A percentile compares a stretch with the other conserved stretches of the same genome.
Evolutionary conservation across 2,797 vertebrate species (phyloP).

Genomic region (Pangasius macronema): DNA sequence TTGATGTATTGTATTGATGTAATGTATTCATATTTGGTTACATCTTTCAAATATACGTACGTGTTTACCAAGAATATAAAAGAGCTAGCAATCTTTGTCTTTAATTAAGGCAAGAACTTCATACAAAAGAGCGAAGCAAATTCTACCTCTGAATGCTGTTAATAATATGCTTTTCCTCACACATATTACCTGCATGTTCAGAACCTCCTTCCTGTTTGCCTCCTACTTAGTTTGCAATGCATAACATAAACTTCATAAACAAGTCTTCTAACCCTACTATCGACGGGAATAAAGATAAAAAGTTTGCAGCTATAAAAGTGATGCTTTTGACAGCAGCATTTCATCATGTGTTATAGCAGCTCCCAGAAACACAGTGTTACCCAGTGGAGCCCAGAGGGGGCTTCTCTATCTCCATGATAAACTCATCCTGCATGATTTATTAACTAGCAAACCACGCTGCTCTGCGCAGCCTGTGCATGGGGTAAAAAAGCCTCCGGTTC

Average conservation of each 20-base stretch:
- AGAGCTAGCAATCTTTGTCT: slow-evolving; percentile 67
- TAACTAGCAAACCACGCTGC: slow-evolving; percentile 78
- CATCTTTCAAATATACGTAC: not conserved
- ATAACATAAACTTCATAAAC: slow-evolving; percentile 66
- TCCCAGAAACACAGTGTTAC: slow-evolving; percentile 77
- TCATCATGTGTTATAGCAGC: slow-evolving; percentile 78
- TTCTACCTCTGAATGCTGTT: slow-evolving; percentile 44
- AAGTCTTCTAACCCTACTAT: slow-evolving; percentile 70
- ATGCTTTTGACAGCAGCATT: slow-evolving; percentile 80
- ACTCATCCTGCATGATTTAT: slow-evolving; percentile 87
- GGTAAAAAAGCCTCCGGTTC: slow-evolving; percentile 55
- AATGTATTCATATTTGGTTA: slow-evolving; percentile 2
- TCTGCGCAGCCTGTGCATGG: slow-evolving; percentile 59
- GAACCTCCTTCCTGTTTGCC: slow-evolving; percentile 59
- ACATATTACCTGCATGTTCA: slow-evolving; percentile 18
- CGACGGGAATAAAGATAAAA: slow-evolving; percentile 74
- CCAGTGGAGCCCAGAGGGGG: slow-evolving; percentile 77
- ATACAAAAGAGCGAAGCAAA: slow-evolving; percentile 65
- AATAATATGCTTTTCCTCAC: slow-evolving; percentile 2
- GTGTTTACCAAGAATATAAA: slow-evolving; percentile 61
- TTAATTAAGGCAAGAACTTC: slow-evolving; percentile 68
- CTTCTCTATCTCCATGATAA: slow-evolving; percentile 82
- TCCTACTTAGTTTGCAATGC: slow-evolving; percentile 67
- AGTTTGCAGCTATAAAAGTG: slow-evolving; percentile 76
- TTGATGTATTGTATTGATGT: not conserved